Base-by-base conservation (phyloP, 2,888 invertebrate genomes). In the Campoplex capitator region DNA sequence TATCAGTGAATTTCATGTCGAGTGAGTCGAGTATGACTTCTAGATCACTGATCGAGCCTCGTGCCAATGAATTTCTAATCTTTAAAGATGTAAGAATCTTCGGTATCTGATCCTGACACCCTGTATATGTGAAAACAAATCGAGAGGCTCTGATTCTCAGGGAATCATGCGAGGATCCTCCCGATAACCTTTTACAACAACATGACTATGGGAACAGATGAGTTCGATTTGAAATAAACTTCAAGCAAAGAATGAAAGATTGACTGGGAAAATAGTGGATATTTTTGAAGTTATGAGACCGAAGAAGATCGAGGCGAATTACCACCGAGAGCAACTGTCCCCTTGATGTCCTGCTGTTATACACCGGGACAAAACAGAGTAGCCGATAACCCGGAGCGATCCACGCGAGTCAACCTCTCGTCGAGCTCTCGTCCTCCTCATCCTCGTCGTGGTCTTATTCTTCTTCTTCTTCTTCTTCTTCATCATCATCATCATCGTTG, bases 311-410 rank as follows among this genome's bases (percentile, higher is more conserved):
- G 78, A 65, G 65, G 65, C 23, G 23, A 42, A 73, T 58, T 70
- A 68, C 48, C 38, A 54, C 38, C 11, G 7, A 70, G 67, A 62
- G 80, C 48, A 67, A 81, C 38, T 54, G 42, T 81, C 45, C 8
- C 38, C 54, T 67, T 42, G 67, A 48, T 62, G 70, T 67, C 70
- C 70, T 58, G 74, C 48, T 79, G 75, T 68, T 48, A 23, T 77
- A 23, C 73, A 45, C 42, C 71, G 13, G 68, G 45, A 80, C 76
- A 81, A 35, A 75, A n/a, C 48, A 80, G 86, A 58, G 68, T 35
- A 51, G 45, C 18, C 67, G 32, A 45, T 75, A 73, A 67, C 54
- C 56, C 58, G 54, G 28, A 38, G 54, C n/a, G 28, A 73, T 35
- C 28, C 62, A 32, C 62, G 54, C 56, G 68, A 78, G 68, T 73